Evolutionary conservation across 2,113 vertebrate species (phyloP), one percentile per base, ranked within the genome.

Genomic region (Alexandromys fortis): DNA sequence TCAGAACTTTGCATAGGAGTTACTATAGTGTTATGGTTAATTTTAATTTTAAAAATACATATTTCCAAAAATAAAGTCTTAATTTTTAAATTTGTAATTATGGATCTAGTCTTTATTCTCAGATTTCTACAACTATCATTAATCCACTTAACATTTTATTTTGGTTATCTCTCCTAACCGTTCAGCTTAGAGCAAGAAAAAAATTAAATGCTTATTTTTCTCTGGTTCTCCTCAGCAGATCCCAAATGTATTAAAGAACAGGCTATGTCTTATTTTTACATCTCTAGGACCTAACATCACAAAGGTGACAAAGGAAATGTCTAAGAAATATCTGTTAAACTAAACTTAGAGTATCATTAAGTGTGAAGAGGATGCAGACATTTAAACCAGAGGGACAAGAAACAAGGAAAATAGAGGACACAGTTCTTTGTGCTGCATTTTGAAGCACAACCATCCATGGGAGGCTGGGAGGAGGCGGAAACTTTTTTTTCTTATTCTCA

Each of bases 1-100:
- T 68, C n/a, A 95, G 55, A 95, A 94, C 91, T 76, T 65, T 97
- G 67, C 42, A 26, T 78, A 95, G 85, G 83, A 96, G 87, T 94
- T 90, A 83, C 65, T 93, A 63, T 79, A 97, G 65, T 87, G 26
- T 1, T 95, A 68, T 35, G 89, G 88, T 97, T 94, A 28, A 77
- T 93, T 90, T 86, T 3, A 75, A 98, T 93, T 90, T 86, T 3
- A 75, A 98, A 89, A 30, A 96, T 91, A 91, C 47, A 72, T 16
- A 97, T 49, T 95, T 45, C 8, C n/a, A 95, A 83, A 77, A 76
- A 86, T 83, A 96, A 86, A 94, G 49, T 95, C 55, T 89, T 55
- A 96, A 91, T 35, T 68, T 94, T 52, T 89, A 58, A 81, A 89
- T 52, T 93, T 93, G 82, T 0, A 94, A 82, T 92, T 90, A 21